phyloP scores from a whole-genome alignment of 2,888 invertebrate genomes.

The Polydrusus cervinus region DNA sequence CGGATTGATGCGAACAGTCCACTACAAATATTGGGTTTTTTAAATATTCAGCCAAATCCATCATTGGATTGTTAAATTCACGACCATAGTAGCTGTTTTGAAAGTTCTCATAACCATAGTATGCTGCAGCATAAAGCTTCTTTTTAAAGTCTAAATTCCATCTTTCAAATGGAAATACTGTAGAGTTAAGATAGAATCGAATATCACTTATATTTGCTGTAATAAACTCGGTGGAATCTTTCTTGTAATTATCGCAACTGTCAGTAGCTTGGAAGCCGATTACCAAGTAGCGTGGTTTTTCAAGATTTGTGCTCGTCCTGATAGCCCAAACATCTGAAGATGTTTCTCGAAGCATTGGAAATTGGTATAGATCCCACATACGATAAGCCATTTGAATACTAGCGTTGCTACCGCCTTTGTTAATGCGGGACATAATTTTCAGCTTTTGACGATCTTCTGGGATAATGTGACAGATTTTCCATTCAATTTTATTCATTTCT shows the following conservation, averaged over 20 bases:
- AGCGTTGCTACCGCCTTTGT: not conserved
- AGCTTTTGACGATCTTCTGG: not conserved
- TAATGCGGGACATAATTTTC: not conserved
- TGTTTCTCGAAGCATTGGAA: not conserved
- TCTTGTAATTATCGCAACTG: not conserved
- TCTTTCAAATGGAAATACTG: conserved; percentile 7
- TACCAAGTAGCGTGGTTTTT: conserved; percentile 1
- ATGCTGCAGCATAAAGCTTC: not conserved
- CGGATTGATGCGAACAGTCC: too few relatives aligned
- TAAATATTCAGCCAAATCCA: too few relatives aligned
- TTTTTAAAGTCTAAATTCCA: conserved; percentile 22
- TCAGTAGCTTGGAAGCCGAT: not conserved
- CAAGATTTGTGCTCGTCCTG: not conserved
- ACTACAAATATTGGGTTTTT: too few relatives aligned
- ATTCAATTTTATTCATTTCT: not conserved
- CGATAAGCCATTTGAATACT: conserved; percentile 21
- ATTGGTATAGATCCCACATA: conserved; percentile 21
- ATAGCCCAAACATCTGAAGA: conserved; percentile 13
- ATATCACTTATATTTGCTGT: not conserved
- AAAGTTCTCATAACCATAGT: too few relatives aligned
- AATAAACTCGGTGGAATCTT: not conserved
- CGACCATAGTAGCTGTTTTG: too few relatives aligned
- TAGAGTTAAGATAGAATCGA: not conserved
- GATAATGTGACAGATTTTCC: not conserved
- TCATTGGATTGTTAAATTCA: too few relatives aligned